Evolutionary conservation across 64 coral and sea anemone species (phyloP).

Genomic region (Dendrophyllia cribrosa): DNA sequence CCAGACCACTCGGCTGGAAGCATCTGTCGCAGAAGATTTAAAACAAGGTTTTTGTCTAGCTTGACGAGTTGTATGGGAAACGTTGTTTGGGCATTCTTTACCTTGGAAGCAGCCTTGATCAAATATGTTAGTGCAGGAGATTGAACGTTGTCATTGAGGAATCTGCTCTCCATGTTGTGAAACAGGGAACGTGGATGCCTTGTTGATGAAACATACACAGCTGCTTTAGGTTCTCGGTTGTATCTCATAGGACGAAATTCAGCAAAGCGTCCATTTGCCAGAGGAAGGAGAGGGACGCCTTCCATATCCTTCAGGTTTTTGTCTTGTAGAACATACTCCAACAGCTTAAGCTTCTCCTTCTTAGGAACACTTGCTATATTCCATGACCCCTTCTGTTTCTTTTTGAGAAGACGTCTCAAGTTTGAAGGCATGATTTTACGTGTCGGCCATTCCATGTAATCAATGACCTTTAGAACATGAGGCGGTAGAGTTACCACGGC

Average conservation of each 20-base stretch:
- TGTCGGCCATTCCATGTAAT: neutral
- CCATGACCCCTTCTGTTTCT: conserved; percentile 41
- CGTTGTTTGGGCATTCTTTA: neutral
- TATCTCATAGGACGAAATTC: conserved; percentile 49
- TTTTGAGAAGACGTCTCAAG: conserved; percentile 33
- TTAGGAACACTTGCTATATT: conserved; percentile 8
- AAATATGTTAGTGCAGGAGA: conserved; percentile 29
- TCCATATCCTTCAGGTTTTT: conserved; percentile 51
- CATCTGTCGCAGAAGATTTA: conserved; percentile 27
- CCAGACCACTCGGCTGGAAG: conserved; percentile 52
- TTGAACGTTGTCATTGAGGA: conserved; percentile 56
- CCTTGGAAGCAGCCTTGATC: conserved; percentile 9
- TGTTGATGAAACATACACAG: conserved; percentile 67
- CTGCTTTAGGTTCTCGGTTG: neutral
- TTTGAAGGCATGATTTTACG: conserved; percentile 16
- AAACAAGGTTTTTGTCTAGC: conserved; percentile 14
- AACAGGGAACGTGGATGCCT: conserved; percentile 60
- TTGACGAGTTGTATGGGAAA: neutral
- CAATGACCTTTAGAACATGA: conserved; percentile 30
- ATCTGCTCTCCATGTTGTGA: conserved; percentile 74
- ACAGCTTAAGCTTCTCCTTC: conserved; percentile 62
- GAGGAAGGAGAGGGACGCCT: conserved; percentile 74
- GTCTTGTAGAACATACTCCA: conserved; percentile 77
- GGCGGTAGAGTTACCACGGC: conserved; percentile 47
- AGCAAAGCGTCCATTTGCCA: conserved; percentile 80